Evolutionary conservation across 2,888 invertebrate species (phyloP), one percentile per base, ranked within the genome.

Genomic region (Julus scanicus): DNA sequence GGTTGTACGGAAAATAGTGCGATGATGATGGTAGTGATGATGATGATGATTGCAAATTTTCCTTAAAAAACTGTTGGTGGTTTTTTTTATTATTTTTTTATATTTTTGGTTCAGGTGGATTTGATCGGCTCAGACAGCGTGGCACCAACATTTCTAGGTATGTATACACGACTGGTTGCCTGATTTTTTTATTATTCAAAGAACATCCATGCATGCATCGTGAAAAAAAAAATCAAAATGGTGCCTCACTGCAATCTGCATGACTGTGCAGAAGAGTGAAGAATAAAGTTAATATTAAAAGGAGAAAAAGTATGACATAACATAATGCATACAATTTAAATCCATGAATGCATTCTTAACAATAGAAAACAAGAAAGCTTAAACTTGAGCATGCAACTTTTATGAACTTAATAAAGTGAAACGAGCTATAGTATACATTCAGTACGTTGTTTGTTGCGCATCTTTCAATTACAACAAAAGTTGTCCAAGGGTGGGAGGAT

Each of bases 101-200:
- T n/a, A n/a, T n/a, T n/a, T 84, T 37, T 84, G 83, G 84, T 13
- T 13, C 17, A 63, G 63, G 63, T 63, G 63, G 63, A 63, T 11
- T 13, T 84, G 84, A 84, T 84, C 39, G 84, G 40, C 40, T 84
- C 84, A 84, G 84, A 84, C 84, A 84, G 84, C 84, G 84, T 84
- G 84, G 84, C 84, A 84, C 84, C 84, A 84, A 84, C 17, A 63
- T 63, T 63, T 63, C 63, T 8, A 63, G 63, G 63, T 63, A 63
- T 63, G 63, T 63, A 63, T 63, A 63, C 63, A 63, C 63, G 63
- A 63, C 63, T 63, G 63, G 63, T 63, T 63, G 63, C 63, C 63
- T 63, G 63, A 17, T n/a, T 63, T 63, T 63, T 63, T n/a, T n/a
- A n/a, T n/a, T n/a, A n/a, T n/a, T 63, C 63, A n/a, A 63, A 63